Evolutionary conservation across 1,140 invertebrate species (phyloP), one percentile per base, ranked within the genome.

Genomic region (Zaprionus tsacasi): DNA sequence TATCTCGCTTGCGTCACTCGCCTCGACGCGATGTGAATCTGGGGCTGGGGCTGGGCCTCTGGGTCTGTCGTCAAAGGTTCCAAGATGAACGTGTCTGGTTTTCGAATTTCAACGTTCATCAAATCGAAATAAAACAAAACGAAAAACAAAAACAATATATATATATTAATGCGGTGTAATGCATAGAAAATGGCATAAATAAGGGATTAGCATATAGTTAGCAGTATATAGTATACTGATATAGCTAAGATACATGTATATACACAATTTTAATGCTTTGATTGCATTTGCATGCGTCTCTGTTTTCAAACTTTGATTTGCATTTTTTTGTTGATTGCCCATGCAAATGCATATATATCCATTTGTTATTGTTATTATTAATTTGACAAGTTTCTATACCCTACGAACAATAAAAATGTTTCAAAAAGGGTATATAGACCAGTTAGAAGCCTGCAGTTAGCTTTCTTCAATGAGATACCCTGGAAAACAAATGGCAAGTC

Each of bases 321-420:
- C 35, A 54, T 65, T 56, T 55, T 55, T 55, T 55, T 13, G 33
- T 58, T 71, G 54, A 59, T 59, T 48, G 60, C 61, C 45, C 33
- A 61, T 59, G 57, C 45, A 70, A 50, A 74, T 69, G 57, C 65
- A 74, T 81, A 81, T 81, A 76, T 65, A 40, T 35, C 40, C 15
- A 52, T 15, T 30, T 64, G 25, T 60, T 45, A 81, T 71, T 57
- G 43, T 65, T 71, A 66, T 71, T 78, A 72, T 76, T 79, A 82
- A 79, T 83, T 83, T 78, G 80, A 88, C 85, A 77, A 83, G 80
- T 88, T 87, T 30, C 3, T 30, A 30, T 30, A 30, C 27, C 27
- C 27, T 30, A 6, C 27, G 3, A 30, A 0, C 27, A 30, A 30
- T 30, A 3, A 1, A 30, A 3, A 30, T 30, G 27, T 30, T 30